Conservation (phyloP, 2,797 vertebrate species). For the Enteromius treurensis region DNA sequence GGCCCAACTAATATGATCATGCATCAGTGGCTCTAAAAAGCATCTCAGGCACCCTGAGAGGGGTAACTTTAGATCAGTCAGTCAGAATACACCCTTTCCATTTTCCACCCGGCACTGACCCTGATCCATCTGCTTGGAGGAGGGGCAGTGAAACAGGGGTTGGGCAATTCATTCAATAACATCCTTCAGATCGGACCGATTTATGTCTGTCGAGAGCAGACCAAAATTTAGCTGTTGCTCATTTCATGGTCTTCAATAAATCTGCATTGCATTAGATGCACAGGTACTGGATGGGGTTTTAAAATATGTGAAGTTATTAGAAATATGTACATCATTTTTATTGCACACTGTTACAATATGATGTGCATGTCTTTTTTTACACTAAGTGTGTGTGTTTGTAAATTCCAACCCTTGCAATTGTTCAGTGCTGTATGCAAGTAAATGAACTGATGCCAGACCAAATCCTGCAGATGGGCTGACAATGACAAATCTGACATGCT, state of each 20-base stretch:
- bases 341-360: not conserved
- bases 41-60: conserved; percentile 52
- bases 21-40: conserved; percentile 53
- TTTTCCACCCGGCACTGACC: conserved; percentile 67
- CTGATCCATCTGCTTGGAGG: conserved; percentile 56
- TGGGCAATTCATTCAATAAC: conserved; percentile 18
- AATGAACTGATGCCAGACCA: conserved; percentile 56
- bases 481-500: conserved; percentile 66
- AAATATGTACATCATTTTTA: not conserved
- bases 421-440: conserved; percentile 41
- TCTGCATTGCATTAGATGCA: not conserved
- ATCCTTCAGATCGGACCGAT: not conserved
- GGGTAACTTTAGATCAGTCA: conserved; percentile 58
- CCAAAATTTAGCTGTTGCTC: not conserved
- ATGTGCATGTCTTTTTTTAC: not conserved
- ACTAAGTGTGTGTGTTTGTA: conserved; percentile 22
- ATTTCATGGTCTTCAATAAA: conserved; percentile 15
- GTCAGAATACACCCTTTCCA: conserved; percentile 50
- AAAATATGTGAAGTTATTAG: not conserved
- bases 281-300: not conserved
- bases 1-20: conserved; percentile 40
- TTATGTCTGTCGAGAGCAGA: not conserved
- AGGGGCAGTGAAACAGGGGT: not conserved
- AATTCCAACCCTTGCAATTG: conserved; percentile 15
- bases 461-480: conserved; percentile 75